Evolutionary conservation across 2,797 vertebrate genomes (phyloP), one percentile per base, ranked within the genome.

Genomic region (Muscicapa striata): DNA sequence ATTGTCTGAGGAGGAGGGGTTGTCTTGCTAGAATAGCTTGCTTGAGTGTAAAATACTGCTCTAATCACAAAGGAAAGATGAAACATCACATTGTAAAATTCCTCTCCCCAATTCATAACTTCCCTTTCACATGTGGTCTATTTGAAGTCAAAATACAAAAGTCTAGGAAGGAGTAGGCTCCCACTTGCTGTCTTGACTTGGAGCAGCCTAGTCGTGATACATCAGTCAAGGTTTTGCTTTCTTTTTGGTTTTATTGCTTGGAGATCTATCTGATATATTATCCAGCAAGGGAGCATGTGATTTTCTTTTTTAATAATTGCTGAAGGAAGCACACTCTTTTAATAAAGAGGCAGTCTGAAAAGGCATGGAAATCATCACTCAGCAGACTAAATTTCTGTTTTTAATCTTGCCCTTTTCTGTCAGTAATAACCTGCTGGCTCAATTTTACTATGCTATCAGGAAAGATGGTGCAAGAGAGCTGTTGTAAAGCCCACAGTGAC

Each of bases 21-120:
- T 96, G 91, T 64, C 57, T 87, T 96, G 91, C 91, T 88, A 88
- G 95, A 94, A 88, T 80, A 94, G 95, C 91, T 85, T 96, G 91
- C 87, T 94, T 87, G 64, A 91, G 88, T 3, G 2, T 87, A 88
- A 92, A 96, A 92, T 88, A 91, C 41, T 82, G 45, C 85, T 91
- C 74, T 95, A 87, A 94, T 96, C 80, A 91, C 87, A 96, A 91
- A 94, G 81, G 49, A 82, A 62, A 94, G 87, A 90, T 82, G 87
- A 95, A 93, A 94, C 87, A 82, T 70, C 2, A 1, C 52, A n/a
- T 45, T 64, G 57, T 90, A 90, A 86, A 92, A 84, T 84, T 91
- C 45, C 55, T 74, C 51, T 93, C 84, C 45, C 41, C 74, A 61
- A 26, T 88, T 93, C 77, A 57, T 88, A 96, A 79, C 77, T 94